Evolutionary conservation across 2,797 vertebrate genomes (phyloP).

Genomic region (Mustela erminea): DNA sequence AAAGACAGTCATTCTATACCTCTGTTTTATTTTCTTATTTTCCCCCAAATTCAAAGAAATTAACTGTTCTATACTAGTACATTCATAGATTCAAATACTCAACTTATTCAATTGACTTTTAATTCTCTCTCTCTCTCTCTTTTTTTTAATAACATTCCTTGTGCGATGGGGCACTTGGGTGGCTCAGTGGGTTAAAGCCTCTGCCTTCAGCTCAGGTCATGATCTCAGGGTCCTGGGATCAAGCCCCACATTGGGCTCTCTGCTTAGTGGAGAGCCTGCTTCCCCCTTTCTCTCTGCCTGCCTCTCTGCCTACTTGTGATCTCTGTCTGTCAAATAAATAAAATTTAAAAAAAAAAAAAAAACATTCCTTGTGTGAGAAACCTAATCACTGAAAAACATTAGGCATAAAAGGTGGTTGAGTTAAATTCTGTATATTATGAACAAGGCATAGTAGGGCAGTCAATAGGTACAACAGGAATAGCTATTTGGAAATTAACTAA

Average conservation of each 20-base stretch:
- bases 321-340: no score
- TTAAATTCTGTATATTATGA: background rate
- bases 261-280: no score
- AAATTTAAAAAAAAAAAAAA: no score
- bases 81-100: background rate
- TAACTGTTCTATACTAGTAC: background rate
- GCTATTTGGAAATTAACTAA: slow-evolving; percentile 52
- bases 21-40: background rate
- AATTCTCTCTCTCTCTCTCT: background rate
- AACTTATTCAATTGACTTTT: background rate
- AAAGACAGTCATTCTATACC: background rate
- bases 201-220: no score
- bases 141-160: background rate
- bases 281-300: no score
- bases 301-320: no score
- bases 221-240: no score
- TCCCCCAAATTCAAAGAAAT: background rate
- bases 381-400: background rate
- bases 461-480: background rate
- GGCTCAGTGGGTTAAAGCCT: no score
- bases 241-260: no score
- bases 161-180: background rate
- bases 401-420: background rate
- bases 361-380: slow-evolving; percentile 23
- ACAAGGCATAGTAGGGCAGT: background rate